Base-by-base conservation (phyloP, 35 echinoderm and acorn worm genomes). In the Acanthaster planci region DNA sequence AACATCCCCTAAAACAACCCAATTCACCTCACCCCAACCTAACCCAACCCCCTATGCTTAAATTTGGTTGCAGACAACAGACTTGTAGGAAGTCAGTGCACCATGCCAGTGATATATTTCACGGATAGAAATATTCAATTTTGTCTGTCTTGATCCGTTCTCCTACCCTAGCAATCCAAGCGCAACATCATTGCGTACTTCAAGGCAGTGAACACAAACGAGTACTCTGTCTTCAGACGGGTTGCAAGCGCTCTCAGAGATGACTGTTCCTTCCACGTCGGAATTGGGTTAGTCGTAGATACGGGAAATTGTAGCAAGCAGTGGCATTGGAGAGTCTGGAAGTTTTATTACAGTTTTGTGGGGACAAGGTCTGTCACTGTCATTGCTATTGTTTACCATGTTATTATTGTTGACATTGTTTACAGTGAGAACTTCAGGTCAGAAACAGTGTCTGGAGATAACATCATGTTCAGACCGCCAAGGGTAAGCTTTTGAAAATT, bases 391-490 rank as follows among this genome's bases (percentile, higher is more conserved):
- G n/a, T n/a, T n/a, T n/a, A n/a, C n/a, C n/a, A n/a, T n/a, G 44
- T 1, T 79, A 39, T 97, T 38, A 89, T 89, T 97, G 50, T 81
- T 8, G 1, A 14, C 64, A 29, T 72, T 72, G 42, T 67, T 84
- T 83, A 32, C 95, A 98, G 95, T 14, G 95, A 98, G 34, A 77
- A 51, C 32, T 98, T 98, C 56, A 93, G 55, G 10, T 56, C 84
- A 58, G 95, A 98, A 51, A 60, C 91, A 18, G 80, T 80, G 10
- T 58, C 91, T 44, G 95, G 95, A 37, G 72, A 84, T 27, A 98
- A 85, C 58, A 90, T 98, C 35, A 91, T 98, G 91, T 98, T 90
- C 81, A 89, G 95, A 57, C 95, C 95, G 17, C 87, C 95, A 82
- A 93, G 88, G 92, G 95, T 97, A 89, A 93, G 88, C 40, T 56